These are phyloP conservation scores for Physeter macrocephalus DNA, from an alignment of 2,113 vertebrate genomes.

Conservation along the genomic window DNA sequence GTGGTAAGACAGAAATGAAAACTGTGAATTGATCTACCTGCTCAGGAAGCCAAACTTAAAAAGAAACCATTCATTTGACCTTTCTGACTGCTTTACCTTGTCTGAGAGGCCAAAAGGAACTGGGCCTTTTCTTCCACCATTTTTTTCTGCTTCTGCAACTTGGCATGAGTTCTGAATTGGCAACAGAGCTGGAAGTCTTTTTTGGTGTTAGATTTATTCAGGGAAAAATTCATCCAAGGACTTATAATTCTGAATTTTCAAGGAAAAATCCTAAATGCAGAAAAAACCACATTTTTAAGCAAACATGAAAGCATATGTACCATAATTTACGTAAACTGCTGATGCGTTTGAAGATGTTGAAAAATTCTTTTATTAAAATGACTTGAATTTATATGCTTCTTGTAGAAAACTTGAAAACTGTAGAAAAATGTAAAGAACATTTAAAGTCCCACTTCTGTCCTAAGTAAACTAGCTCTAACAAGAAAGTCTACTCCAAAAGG, in stretches of 20 bases:
- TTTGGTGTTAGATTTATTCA: constrained; percentile 3
- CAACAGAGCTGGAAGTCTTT: neutral
- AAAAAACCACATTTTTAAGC: neutral
- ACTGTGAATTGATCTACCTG: neutral
- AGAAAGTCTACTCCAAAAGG: neutral
- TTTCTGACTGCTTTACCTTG: constrained; percentile 33
- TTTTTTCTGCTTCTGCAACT: constrained; percentile 3
- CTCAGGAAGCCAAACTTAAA: constrained; percentile 32
- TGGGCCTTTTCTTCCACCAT: neutral
- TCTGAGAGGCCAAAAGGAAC: neutral
- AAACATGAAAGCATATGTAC: neutral
- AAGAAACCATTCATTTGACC: neutral
- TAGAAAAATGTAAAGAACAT: neutral
- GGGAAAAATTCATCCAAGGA: neutral
- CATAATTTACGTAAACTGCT: neutral
- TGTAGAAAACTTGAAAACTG: neutral
- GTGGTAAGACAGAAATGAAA: neutral
- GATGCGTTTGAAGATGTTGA: neutral
- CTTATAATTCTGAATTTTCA: constrained; percentile 23
- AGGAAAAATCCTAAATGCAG: neutral
- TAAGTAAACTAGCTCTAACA: neutral
- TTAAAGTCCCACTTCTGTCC: neutral
- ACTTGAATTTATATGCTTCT: neutral
- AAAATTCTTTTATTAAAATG: neutral
- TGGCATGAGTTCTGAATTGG: constrained; percentile 27